Conservation (phyloP, 92 coral and sea anemone species). For the Heteractis magnifica region DNA sequence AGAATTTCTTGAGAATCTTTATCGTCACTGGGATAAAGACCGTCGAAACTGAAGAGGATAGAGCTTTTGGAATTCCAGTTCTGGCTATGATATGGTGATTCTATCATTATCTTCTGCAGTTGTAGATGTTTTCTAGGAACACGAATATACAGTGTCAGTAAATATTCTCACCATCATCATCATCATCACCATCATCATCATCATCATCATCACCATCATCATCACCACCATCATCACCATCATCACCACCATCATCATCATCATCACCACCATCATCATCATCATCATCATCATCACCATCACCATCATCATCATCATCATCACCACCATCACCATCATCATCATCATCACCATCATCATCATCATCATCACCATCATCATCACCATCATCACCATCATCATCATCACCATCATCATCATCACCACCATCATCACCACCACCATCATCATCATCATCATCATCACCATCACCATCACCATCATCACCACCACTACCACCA, state of each 20-base stretch:
- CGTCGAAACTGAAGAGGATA: conserved; percentile 24
- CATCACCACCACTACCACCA: too few relatives aligned
- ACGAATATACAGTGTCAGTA: neutral
- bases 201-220: neutral
- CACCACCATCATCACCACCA: too few relatives aligned
- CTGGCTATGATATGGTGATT: neutral
- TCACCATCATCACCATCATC: too few relatives aligned
- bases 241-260: neutral
- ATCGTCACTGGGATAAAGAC: conserved; percentile 5
- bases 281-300: neutral
- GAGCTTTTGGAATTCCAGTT: conserved; percentile 4
- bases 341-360: too few relatives aligned
- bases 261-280: neutral
- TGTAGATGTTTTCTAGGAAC: neutral
- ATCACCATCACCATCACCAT: too few relatives aligned
- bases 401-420: too few relatives aligned
- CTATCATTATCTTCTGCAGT: neutral
- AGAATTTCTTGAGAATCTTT: neutral
- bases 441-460: too few relatives aligned
- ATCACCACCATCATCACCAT: neutral
- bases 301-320: too few relatives aligned
- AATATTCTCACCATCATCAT: neutral
- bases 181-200: too few relatives aligned
- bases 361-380: too few relatives aligned
- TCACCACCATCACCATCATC: too few relatives aligned